Evolutionary conservation across 2,113 vertebrate species (phyloP), one percentile per base, ranked within the genome.

Genomic region (Prochilodus magdalenae): DNA sequence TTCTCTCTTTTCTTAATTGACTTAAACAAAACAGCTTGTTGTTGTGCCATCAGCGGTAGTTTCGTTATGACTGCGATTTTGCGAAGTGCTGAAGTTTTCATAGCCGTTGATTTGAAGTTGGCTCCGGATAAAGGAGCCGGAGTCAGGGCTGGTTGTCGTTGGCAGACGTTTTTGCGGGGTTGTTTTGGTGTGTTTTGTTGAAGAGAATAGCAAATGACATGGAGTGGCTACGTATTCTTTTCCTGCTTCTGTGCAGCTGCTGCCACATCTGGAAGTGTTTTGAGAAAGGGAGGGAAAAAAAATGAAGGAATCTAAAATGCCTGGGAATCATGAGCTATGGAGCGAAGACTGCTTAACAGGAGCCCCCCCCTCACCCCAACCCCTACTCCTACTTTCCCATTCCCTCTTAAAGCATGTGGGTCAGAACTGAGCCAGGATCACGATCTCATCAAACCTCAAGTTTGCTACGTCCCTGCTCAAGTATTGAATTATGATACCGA

Each of bases 401-500:
- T 62, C 18, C 12, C 67, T 49, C 55, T 62, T 27, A 49, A 72
- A 66, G 67, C 55, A 29, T 36, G 26, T 4, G 18, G 53, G 67
- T 60, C 77, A 44, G 29, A 79, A 79, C 44, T 60, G 65, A 79
- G 77, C 51, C 67, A 62, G 67, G 26, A 49, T 65, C 67, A 62
- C 36, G 3, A 10, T 30, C 77, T 72, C 36, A 27, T 77, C 47
- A 67, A 63, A 16, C 26, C 75, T 91, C 51, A 87, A 87, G 86
- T 29, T 18, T 40, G 90, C 83, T 85, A 87, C 83, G 84, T 90
- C 89, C 90, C 91, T 89, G 89, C 85, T 84, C 72, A 83, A 86
- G 91, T 91, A 92, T 92, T 92, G 91, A 92, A 91, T 93, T 92
- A 93, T 92, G 91, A 93, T 92, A 90, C 91, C 89, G 89, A 89